Base-by-base conservation (phyloP, 2,888 invertebrate species). In the Epinotia ramella region DNA sequence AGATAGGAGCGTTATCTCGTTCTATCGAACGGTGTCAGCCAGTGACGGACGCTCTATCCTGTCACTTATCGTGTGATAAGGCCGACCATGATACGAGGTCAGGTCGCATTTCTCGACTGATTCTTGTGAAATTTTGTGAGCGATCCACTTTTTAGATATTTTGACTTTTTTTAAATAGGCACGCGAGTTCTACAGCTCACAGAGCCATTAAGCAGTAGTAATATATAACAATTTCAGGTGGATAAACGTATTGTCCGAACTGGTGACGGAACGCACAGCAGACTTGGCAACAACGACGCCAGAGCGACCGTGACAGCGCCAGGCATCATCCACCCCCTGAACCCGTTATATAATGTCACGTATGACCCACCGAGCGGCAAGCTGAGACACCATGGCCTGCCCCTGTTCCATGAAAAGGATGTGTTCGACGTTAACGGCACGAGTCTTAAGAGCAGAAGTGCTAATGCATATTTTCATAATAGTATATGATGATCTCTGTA, bases 221-320 rank as follows among this genome's bases (percentile, higher is more conserved):
- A 33, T 16, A 5, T n/a, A 53, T 53, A 53, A 46, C 18, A 73
- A 59, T 78, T 74, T 63, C 78, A 94, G 93, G 93, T 97, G 0
- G 84, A 89, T 77, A 95, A 95, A 77, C 93, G 96, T 49, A 95
- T 95, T 6, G 80, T 91, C 13, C 92, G 96, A 79, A 96, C 96
- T 0, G 97, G 97, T 0, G 97, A 97, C 82, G 96, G 96, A 0
- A 95, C 92, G 0, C 96, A 96, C 82, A 94, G 93, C 62, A 84
- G 89, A 2, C 94, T 95, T 9, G 94, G 95, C 0, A 88, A 84
- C 40, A 91, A 93, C 0, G 88, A 89, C 57, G 88, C 87, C 0
- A 88, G 80, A 70, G 77, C 83, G 2, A 82, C 86, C 0, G 90
- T 92, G 0, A 89, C 86, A 0, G 90, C 92, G 1, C 64, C 84